Evolutionary conservation across 1,140 invertebrate genomes (phyloP).

Genomic region (Apis mellifera): DNA sequence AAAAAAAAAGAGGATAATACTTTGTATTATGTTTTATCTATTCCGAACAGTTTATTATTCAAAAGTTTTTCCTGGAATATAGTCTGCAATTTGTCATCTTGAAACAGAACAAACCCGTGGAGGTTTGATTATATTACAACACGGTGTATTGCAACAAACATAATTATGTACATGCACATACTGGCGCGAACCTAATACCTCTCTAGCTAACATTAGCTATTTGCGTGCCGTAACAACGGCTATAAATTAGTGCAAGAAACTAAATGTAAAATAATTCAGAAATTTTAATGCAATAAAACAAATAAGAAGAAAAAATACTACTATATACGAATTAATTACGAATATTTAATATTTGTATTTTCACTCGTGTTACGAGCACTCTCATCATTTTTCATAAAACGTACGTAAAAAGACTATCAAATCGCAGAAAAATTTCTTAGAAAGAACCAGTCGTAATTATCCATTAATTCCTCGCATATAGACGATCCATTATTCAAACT

Average conservation of each 20-base stretch:
- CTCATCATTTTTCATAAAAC: neutral
- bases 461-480: neutral
- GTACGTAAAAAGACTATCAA: no score
- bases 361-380: no score
- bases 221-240: neutral
- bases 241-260: neutral
- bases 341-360: no score
- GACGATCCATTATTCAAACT: neutral
- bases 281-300: neutral
- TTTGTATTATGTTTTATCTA: no score
- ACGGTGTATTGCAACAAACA: neutral
- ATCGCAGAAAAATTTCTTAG: neutral
- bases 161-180: neutral
- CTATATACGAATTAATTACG: neutral
- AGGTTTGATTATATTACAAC: neutral
- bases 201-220: slow-evolving; percentile 6
- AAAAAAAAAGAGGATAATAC: no score
- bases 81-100: no score
- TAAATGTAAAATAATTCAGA: neutral
- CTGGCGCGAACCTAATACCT: neutral
- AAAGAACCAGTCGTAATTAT: neutral
- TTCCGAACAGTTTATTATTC: no score
- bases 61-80: no score
- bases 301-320: neutral
- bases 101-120: no score